Percentiles rank a stretch among this genome's conserved stretches.
Conservation (phyloP, 2,113 vertebrate species). For the Sardina pilchardus region DNA sequence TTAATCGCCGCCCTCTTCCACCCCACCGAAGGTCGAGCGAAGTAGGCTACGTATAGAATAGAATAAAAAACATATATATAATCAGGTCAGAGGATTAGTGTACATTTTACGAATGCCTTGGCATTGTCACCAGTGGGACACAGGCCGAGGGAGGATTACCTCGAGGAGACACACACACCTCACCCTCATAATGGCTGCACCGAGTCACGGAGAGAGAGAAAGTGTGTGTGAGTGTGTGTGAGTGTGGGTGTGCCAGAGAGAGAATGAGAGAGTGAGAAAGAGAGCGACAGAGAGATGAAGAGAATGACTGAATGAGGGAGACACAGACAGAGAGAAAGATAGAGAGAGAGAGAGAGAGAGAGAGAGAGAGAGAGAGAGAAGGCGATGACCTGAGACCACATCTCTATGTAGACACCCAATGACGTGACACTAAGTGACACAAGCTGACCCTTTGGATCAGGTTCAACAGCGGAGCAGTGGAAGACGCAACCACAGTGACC, state of each 20-base stretch:
- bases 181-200: background rate
- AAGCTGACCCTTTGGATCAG: background rate
- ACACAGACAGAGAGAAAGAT: background rate
- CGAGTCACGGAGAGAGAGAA: too few relatives aligned
- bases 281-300: background rate
- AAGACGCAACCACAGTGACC: background rate
- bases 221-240: background rate
- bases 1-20: constrained; percentile 6
- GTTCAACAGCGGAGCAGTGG: background rate
- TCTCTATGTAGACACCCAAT: background rate
- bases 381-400: background rate
- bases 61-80: constrained; percentile 13
- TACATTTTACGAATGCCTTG: background rate
- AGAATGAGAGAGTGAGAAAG: constrained; percentile 29
- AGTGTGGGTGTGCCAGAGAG: background rate
- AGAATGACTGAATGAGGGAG: background rate
- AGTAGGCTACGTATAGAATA: constrained; percentile 18
- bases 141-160: background rate
- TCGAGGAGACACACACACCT: background rate
- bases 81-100: constrained; percentile 8
- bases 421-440: background rate
- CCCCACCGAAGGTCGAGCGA: constrained; percentile 7
- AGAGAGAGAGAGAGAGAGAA: background rate
- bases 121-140: constrained; percentile 28
- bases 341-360: background rate